Evolutionary conservation across 1,140 invertebrate genomes (phyloP), one percentile per base, ranked within the genome.

Genomic region (Aradophagus sp.): DNA sequence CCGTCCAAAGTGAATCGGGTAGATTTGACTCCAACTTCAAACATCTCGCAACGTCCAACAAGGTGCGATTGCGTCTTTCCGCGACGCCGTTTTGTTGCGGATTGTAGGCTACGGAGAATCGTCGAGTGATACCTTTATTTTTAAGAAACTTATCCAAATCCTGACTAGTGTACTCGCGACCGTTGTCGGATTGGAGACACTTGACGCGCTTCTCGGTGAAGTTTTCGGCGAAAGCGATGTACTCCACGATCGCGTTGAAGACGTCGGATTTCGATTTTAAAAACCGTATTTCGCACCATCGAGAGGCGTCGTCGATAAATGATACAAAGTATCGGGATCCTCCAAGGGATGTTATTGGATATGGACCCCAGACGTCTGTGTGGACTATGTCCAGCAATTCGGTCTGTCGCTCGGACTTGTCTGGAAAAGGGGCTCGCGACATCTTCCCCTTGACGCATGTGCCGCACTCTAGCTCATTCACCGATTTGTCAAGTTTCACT

Each of bases 101-200:
- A 11, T 39, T 59, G 14, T 68, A 31, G 2, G 52, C 35, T 17
- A 67, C 45, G 7, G 63, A 50, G 14, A 56, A 34, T 11, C 48
- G 19, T 14, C 62, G 32, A 10, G 12, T 42, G 12, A 66, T 66
- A 8, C 50, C 62, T 8, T 27, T 31, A 0, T 8, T 11, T 34
- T 56, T 27, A 5, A 79, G 47, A 50, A 50, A 78, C 23, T 39
- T 41, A 55, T 45, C 44, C 8, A 79, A 48, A 7, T 72, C 39
- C 17, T 72, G 45, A 59, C 58, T 73, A 1, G 56, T 48, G 58
- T 80, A 82, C 63, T 84, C 81, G 14, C 70, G 52, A 13, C 77
- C 80, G 42, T 74, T 77, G 35, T 82, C 79, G 6, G 68, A 76
- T 32, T 67, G 63, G 6, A 84, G 11, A 0, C 20, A 32, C 66